A percentile compares a stretch with the other conserved stretches of the same genome.
Conservation (phyloP, 30 jellyfish, hydroid and myxozoan genomes). For the Mastigias papua region DNA sequence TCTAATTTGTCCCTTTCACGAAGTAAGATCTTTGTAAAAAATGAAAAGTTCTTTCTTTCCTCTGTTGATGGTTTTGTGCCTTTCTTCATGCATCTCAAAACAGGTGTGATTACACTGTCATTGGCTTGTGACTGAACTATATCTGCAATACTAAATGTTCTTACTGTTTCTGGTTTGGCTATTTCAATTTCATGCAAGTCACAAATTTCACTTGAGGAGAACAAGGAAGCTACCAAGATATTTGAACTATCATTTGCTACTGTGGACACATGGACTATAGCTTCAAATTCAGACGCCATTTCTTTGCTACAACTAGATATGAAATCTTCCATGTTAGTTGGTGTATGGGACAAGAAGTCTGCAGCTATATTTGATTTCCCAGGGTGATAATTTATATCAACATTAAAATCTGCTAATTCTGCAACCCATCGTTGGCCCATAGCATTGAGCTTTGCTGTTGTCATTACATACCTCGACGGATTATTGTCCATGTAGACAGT, state of each 20-base stretch:
- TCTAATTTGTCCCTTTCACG: constrained; percentile 8
- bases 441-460: background rate
- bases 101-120: background rate
- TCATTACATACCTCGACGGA: background rate
- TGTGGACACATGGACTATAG: background rate
- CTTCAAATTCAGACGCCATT: constrained; percentile 26
- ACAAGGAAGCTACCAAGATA: constrained; percentile 5
- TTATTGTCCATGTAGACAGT: background rate
- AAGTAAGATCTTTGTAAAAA: background rate
- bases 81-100: background rate
- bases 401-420: background rate
- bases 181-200: constrained; percentile 8
- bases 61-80: background rate
- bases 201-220: background rate
- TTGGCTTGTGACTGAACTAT: constrained; percentile 36
- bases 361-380: constrained; percentile 36
- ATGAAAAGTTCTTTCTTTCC: background rate
- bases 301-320: background rate
- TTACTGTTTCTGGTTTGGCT: constrained; percentile 17
- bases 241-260: background rate
- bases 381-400: background rate
- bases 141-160: background rate
- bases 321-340: constrained; percentile 3
- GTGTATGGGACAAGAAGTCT: constrained; percentile 31
- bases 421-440: background rate